A percentile compares a stretch with the other conserved stretches of the same genome.
Evolutionary conservation across 30 jellyfish, hydroid and myxozoan genomes (phyloP).

Genomic region (Rhopilema esculentum): DNA sequence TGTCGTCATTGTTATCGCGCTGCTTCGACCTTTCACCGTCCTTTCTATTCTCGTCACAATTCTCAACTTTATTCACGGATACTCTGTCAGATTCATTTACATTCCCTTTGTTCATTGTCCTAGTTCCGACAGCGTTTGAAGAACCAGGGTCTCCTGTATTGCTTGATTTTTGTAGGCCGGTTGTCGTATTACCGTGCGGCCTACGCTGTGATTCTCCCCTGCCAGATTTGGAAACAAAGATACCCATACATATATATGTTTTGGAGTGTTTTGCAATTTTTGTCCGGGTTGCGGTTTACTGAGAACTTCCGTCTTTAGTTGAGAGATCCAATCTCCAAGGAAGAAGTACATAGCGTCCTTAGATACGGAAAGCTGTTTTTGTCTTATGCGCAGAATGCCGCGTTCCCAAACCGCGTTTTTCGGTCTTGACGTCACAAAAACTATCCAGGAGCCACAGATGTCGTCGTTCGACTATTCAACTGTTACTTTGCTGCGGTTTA

Average conservation of each 20-base stretch:
- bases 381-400: background rate
- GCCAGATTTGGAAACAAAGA: background rate
- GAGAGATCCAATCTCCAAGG: no score
- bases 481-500: background rate
- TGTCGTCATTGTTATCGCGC: background rate
- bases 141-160: background rate
- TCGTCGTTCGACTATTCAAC: background rate
- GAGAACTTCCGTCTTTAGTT: no score
- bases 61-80: no score
- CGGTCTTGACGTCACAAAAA: background rate
- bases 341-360: background rate
- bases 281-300: background rate
- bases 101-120: background rate
- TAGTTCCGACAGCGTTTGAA: background rate
- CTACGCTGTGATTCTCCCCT: background rate
- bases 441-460: background rate
- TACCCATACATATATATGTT: background rate
- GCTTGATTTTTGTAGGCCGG: background rate
- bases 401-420: background rate
- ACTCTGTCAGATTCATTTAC: background rate
- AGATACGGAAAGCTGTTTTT: background rate
- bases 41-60: no score
- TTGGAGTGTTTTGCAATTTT: background rate
- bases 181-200: background rate
- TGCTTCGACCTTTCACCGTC: no score